phyloP scores from a whole-genome alignment of 30 jellyfish, hydroid and myxozoan species.

The Hydractinia echinata region DNA sequence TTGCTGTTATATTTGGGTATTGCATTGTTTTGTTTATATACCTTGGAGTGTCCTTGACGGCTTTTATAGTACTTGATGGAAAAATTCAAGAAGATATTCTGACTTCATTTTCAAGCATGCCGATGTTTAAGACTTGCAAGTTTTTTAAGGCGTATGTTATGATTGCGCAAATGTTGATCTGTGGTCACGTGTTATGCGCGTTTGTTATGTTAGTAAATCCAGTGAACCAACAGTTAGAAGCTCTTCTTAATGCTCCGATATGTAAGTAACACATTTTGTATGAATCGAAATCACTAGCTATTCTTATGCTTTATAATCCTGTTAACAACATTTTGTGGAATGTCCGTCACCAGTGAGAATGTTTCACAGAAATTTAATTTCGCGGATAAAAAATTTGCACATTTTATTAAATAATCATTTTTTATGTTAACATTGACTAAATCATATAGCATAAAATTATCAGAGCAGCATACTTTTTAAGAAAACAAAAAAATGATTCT shows the following conservation, averaged over 20 bases:
- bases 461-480: too few species aligned
- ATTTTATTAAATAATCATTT: too few species aligned
- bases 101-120: slow-evolving; percentile 62
- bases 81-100: slow-evolving; percentile 77
- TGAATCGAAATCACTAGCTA: too few species aligned
- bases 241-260: slow-evolving; percentile 74
- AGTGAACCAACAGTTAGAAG: slow-evolving; percentile 85
- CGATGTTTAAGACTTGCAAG: slow-evolving; percentile 53
- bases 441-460: too few species aligned
- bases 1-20: slow-evolving; percentile 83
- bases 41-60: slow-evolving; percentile 61
- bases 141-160: slow-evolving; percentile 56
- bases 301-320: too few species aligned
- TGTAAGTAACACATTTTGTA: slow-evolving; percentile 45
- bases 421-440: too few species aligned
- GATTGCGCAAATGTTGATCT: slow-evolving; percentile 72
- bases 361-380: too few species aligned
- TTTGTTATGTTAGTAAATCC: slow-evolving; percentile 88
- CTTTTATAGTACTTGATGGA: slow-evolving; percentile 73
- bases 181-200: slow-evolving; percentile 92
- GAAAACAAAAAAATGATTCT: too few species aligned
- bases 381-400: too few species aligned
- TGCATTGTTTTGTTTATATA: slow-evolving; percentile 65
- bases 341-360: too few species aligned
- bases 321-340: too few species aligned